phyloP scores from a whole-genome alignment of 2,113 vertebrate genomes.

The Salvator merianae region DNA sequence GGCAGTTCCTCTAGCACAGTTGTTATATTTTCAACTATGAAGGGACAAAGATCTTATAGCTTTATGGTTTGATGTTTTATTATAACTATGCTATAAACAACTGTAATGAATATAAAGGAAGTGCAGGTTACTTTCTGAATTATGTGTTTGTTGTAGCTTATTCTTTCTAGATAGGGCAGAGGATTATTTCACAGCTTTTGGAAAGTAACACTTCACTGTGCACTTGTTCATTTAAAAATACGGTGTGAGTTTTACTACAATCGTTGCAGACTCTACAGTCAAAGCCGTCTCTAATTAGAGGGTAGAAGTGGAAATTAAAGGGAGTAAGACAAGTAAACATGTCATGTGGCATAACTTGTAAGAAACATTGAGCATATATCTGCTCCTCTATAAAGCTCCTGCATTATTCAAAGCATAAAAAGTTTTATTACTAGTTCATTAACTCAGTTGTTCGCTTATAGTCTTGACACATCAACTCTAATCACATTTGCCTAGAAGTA shows the following conservation, averaged over 20 bases:
- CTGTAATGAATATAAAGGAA: constrained; percentile 59
- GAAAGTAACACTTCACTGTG: constrained; percentile 61
- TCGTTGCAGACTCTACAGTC: constrained; percentile 58
- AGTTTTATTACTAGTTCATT: constrained; percentile 22
- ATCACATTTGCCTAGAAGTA: not conserved
- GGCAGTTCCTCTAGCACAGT: not conserved
- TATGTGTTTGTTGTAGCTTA: constrained; percentile 65
- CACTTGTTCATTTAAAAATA: constrained; percentile 61
- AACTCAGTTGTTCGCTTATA: not conserved
- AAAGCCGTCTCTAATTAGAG: constrained; percentile 61
- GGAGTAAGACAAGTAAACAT: constrained; percentile 33
- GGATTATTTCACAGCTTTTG: constrained; percentile 52
- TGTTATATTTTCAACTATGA: constrained; percentile 41
- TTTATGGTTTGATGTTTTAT: constrained; percentile 61
- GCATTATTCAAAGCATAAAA: constrained; percentile 26
- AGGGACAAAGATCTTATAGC: constrained; percentile 55
- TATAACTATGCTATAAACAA: constrained; percentile 55
- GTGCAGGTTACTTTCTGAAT: constrained; percentile 64
- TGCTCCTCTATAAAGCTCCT: not conserved
- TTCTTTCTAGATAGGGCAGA: constrained; percentile 60
- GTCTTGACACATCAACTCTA: not conserved
- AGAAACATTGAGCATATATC: constrained; percentile 17
- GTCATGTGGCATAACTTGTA: constrained; percentile 30
- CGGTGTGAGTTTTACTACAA: constrained; percentile 55
- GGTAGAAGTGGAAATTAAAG: constrained; percentile 57